phyloP scores from a whole-genome alignment of 2,888 invertebrate species.

The Lasioglossum oenotherae region DNA sequence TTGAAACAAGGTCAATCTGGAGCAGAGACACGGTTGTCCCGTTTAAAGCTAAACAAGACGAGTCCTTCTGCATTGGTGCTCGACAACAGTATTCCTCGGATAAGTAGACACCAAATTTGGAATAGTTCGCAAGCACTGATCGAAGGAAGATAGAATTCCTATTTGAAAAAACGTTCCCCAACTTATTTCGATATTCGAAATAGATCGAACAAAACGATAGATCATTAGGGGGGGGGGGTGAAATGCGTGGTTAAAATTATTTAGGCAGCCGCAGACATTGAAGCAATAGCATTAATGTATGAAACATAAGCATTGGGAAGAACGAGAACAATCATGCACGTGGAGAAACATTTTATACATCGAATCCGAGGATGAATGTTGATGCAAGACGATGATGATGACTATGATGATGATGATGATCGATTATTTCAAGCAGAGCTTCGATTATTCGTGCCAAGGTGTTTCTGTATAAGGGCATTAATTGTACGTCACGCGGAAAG shows the following conservation, averaged over 20 bases:
- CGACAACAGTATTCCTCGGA: neutral
- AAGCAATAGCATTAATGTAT: slow-evolving; percentile 6
- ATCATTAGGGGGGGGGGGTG: neutral
- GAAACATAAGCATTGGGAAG: neutral
- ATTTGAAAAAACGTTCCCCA: neutral
- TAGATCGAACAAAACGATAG: neutral
- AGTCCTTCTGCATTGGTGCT: slow-evolving; percentile 5
- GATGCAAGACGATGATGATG: neutral
- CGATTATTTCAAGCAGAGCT: neutral
- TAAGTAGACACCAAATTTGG: neutral
- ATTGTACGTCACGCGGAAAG: slow-evolving; percentile 58
- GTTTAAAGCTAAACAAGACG: slow-evolving; percentile 13
- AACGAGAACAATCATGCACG: neutral
- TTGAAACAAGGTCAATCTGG: slow-evolving; percentile 25
- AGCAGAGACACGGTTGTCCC: neutral
- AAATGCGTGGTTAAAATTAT: slow-evolving; percentile 22
- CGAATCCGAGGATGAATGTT: neutral
- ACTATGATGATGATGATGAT: neutral
- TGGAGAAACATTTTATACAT: neutral
- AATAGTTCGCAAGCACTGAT: neutral
- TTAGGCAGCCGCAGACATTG: slow-evolving; percentile 31
- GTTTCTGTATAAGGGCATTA: slow-evolving; percentile 66
- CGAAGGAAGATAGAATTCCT: neutral
- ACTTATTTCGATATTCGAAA: neutral
- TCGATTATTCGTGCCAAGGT: slow-evolving; percentile 35